A percentile compares a stretch with the other conserved stretches of the same genome.
These are phyloP conservation scores for Drosophila kohkoa DNA, from an alignment of 1,140 invertebrate genomes.

Conservation along the genomic window DNA sequence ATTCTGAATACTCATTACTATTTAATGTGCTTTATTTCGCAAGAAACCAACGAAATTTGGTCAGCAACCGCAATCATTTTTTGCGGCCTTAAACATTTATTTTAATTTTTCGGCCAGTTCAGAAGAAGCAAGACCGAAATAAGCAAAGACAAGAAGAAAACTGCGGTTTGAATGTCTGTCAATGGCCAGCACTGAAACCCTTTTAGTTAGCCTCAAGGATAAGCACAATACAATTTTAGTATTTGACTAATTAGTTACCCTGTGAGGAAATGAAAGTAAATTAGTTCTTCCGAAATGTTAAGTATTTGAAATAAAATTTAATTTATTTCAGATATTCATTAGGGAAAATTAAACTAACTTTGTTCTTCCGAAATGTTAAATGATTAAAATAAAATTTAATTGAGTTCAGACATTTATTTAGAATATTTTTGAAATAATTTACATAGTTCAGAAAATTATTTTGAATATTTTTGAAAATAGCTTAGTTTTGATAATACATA, in stretches of 20 bases:
- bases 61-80: conserved; percentile 69
- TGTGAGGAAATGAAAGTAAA: not conserved
- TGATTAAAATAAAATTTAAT: no score
- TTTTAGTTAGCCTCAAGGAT: conserved; percentile 18
- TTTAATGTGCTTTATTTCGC: conserved; percentile 56
- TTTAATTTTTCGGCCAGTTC: conserved; percentile 54
- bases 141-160: conserved; percentile 37
- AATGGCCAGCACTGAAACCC: conserved; percentile 53
- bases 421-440: no score
- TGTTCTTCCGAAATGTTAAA: no score
- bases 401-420: no score
- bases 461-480: no score
- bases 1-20: conserved; percentile 46
- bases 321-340: not conserved
- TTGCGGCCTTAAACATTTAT: conserved; percentile 69
- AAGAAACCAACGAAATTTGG: conserved; percentile 31
- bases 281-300: no score
- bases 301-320: not conserved
- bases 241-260: conserved; percentile 3
- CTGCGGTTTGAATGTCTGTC: conserved; percentile 58
- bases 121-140: conserved; percentile 49
- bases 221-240: not conserved
- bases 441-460: no score
- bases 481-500: no score
- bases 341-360: no score